Evolutionary conservation across 2,888 invertebrate species (phyloP), one percentile per base, ranked within the genome.

Genomic region (Apotomis betuletana): DNA sequence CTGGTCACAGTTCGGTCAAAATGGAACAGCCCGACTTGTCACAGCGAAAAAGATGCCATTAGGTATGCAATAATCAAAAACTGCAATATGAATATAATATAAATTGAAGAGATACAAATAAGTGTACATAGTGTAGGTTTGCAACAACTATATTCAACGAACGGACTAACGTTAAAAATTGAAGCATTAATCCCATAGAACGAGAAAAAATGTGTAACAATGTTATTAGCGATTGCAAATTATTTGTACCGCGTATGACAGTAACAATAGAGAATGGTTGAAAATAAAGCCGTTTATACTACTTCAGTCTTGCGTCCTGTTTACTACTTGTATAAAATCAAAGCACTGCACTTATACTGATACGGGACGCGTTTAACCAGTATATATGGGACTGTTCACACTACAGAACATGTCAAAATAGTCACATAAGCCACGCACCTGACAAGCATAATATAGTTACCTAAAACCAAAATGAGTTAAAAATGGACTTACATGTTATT

Each of bases 251-350:
- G 5, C 46, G 46, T 46, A 57, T 65, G 65, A n/a, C 4, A 64
- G 15, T 58, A 38, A 38, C 38, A 54, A 54, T 12, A 38, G 64
- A 57, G 15, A 57, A 54, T n/a, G 49, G 12, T 51, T 57, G 61
- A 41, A 70, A 67, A 61, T 13, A 70, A 65, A 71, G 55, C 65
- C 54, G 36, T 61, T 57, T 54, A 70, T 1, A 12, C 71, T 67
- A 71, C 61, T 57, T 71, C 71, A 71, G 71, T 71, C 71, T 71
- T 71, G 57, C 67, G 61, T 71, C 71, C 67, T 62, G 61, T 51
- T 51, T 55, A 62, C 70, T 62, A 69, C 1, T 67, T 65, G 54
- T 65, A 57, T 65, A 44, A 55, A 55, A 64, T 55, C 49, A 46
- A 65, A 65, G 54, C 5, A 55, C 55, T 57, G 5, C 27, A 27